Evolutionary conservation across 2,888 invertebrate species (phyloP).

Genomic region (Nebria salina): DNA sequence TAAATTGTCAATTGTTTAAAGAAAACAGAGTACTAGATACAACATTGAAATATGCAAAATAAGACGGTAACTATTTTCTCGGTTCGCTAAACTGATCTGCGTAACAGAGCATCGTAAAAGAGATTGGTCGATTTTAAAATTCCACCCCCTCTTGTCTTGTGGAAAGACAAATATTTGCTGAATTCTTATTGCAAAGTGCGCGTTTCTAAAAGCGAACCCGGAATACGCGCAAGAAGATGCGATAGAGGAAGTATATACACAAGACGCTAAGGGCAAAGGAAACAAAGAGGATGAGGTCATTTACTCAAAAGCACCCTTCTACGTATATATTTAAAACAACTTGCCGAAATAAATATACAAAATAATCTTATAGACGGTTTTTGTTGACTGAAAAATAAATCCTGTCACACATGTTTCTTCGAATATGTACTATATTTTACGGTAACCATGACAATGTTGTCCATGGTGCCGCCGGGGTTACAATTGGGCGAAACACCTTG

Average conservation of each 20-base stretch:
- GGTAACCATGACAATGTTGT: constrained; percentile 7
- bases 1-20: background rate
- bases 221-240: background rate
- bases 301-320: constrained; percentile 46
- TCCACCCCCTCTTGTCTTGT: constrained; percentile 49
- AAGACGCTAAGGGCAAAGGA: constrained; percentile 20
- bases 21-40: background rate
- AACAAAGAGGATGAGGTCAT: constrained; percentile 26
- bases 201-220: constrained; percentile 36
- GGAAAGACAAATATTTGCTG: constrained; percentile 55
- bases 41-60: background rate
- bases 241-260: constrained; percentile 42
- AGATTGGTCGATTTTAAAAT: constrained; percentile 52
- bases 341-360: background rate
- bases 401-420: background rate
- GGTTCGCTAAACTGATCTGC: constrained; percentile 30
- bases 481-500: constrained; percentile 19
- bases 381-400: too few species aligned
- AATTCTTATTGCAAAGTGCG: constrained; percentile 56
- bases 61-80: constrained; percentile 6
- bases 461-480: background rate
- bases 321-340: constrained; percentile 48
- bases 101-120: constrained; percentile 49
- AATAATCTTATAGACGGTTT: too few species aligned
- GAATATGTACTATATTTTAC: background rate